phyloP scores from a whole-genome alignment of 2,888 invertebrate genomes.

The Liopterus haemorrhoidalis region DNA sequence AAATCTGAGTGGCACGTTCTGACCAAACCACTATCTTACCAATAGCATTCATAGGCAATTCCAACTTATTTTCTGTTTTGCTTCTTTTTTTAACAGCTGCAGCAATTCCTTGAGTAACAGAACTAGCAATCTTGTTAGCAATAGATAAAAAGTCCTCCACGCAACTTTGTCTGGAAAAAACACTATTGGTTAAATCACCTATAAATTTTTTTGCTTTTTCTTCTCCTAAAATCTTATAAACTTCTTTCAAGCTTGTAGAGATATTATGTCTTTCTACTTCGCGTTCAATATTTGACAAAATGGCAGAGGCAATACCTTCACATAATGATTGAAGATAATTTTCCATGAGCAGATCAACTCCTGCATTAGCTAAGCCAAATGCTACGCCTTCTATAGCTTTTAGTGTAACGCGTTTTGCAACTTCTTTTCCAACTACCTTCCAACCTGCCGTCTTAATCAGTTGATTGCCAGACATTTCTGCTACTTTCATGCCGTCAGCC shows the following conservation, averaged over 20 bases:
- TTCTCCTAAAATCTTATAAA: constrained; percentile 14
- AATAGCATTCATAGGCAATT: no score
- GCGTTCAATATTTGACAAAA: constrained; percentile 13
- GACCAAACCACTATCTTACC: no score
- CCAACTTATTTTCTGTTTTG: no score
- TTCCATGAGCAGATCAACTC: constrained; percentile 19
- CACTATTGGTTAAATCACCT: constrained; percentile 15
- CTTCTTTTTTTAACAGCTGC: no score
- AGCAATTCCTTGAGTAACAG: no score
- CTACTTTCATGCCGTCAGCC: constrained; percentile 14
- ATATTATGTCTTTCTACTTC: constrained; percentile 10
- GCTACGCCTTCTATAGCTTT: constrained; percentile 21
- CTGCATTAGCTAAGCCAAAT: constrained; percentile 17
- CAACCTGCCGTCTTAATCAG: constrained; percentile 12
- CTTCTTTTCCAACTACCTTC: constrained; percentile 16
- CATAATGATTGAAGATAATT: constrained; percentile 21
- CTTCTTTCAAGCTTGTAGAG: not conserved
- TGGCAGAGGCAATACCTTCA: constrained; percentile 12
- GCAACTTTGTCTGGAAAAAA: constrained; percentile 3
- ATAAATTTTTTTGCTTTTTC: constrained; percentile 13
- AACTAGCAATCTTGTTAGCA: not conserved
- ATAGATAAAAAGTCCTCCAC: not conserved
- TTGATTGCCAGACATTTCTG: constrained; percentile 14
- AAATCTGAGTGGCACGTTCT: no score
- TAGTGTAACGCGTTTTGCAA: constrained; percentile 15